A percentile compares a stretch with the other conserved stretches of the same genome.
These are phyloP conservation scores for Acridotheres tristis DNA, from an alignment of 2,797 vertebrate species.

Conservation along the genomic window DNA sequence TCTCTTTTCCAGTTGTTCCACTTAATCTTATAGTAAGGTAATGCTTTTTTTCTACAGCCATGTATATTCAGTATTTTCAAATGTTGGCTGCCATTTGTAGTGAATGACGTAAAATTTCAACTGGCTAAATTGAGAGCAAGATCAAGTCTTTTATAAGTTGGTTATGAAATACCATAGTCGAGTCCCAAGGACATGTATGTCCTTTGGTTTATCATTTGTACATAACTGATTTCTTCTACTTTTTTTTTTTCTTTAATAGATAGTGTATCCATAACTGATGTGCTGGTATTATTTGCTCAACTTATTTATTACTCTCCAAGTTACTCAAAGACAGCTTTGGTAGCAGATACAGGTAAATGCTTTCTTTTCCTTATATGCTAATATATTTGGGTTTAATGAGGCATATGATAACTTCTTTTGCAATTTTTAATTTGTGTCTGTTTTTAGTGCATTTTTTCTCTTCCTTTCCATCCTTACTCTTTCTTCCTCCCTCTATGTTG, in stretches of 20 bases:
- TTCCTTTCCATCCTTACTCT: not conserved
- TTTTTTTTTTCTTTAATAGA: conserved; percentile 63
- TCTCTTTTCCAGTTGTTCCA: not conserved
- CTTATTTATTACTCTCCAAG: conserved; percentile 88
- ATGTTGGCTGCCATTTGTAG: not conserved
- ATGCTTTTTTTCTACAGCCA: not conserved
- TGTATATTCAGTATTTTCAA: not conserved
- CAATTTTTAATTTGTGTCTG: not conserved
- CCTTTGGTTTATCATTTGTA: not conserved
- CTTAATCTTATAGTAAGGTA: not conserved
- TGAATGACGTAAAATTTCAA: not conserved
- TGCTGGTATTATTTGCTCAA: conserved; percentile 85
- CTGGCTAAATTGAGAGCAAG: not conserved
- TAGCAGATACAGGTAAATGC: conserved; percentile 80
- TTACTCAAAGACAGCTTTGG: conserved; percentile 57
- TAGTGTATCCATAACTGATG: conserved; percentile 81
- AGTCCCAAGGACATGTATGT: not conserved
- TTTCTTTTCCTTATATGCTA: not conserved
- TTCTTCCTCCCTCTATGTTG: not conserved
- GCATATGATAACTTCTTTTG: not conserved
- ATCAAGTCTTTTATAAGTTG: not conserved
- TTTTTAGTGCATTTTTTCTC: not conserved
- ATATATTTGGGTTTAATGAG: not conserved
- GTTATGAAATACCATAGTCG: not conserved
- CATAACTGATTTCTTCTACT: not conserved